Percentiles rank a stretch among this genome's conserved stretches.
Conservation (phyloP, 2,888 invertebrate species). For the Athrips mouffetella region DNA sequence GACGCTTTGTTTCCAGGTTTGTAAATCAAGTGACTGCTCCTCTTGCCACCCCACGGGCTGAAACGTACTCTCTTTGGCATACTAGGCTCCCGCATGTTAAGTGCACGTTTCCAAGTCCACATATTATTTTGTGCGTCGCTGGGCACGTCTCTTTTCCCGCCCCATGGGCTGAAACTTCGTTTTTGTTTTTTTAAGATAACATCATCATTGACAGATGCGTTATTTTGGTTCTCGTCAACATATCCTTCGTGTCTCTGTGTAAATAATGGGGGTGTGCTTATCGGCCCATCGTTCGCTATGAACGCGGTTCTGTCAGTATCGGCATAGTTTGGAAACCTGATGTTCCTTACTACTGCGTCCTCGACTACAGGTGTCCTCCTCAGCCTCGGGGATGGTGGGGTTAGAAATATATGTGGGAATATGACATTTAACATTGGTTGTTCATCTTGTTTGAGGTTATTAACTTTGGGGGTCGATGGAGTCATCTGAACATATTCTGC, state of each 20-base stretch:
- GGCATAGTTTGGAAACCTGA: background rate
- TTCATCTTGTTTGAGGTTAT: background rate
- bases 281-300: background rate
- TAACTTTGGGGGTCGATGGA: background rate
- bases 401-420: background rate
- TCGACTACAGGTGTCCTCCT: background rate
- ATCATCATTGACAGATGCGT: background rate
- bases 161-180: slow-evolving; percentile 69
- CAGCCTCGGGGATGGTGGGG: background rate
- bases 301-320: background rate
- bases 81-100: slow-evolving; percentile 54
- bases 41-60: slow-evolving; percentile 71
- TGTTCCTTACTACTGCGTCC: background rate
- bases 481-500: slow-evolving; percentile 40
- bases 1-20: slow-evolving; percentile 55
- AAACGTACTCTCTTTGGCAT: slow-evolving; percentile 72
- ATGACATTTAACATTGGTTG: background rate
- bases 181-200: slow-evolving; percentile 50
- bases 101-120: slow-evolving; percentile 65
- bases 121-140: slow-evolving; percentile 39
- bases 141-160: slow-evolving; percentile 52
- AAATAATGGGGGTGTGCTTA: background rate
- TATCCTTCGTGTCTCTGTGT: background rate
- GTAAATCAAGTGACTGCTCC: slow-evolving; percentile 62
- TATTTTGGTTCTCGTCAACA: too few species aligned